Conservation (phyloP, 2,797 vertebrate species). For the Sarcoramphus papa region DNA sequence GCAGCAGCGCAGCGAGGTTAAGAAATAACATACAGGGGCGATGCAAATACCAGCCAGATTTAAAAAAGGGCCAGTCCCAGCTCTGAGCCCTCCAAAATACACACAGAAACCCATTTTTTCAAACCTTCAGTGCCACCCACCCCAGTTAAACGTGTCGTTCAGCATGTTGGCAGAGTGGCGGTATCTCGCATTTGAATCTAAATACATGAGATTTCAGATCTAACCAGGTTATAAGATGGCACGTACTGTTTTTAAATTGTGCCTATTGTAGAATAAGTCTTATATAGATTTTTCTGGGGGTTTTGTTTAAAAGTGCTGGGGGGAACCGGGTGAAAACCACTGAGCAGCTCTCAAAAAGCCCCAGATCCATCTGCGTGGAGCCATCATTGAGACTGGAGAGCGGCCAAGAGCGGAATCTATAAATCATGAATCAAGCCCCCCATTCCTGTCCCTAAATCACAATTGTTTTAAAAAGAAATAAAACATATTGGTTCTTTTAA, state of each 20-base stretch:
- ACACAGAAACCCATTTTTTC: not conserved
- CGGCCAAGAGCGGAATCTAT: not conserved
- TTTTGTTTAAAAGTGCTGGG: not conserved
- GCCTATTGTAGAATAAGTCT: not conserved
- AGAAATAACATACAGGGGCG: not conserved
- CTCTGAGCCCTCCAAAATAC: not conserved
- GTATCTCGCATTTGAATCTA: not conserved
- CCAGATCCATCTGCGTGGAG: not conserved
- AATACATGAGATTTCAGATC: not conserved
- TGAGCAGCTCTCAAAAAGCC: not conserved
- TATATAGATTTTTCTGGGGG: not conserved
- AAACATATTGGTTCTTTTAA: slow-evolving; percentile 47
- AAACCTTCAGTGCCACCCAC: not conserved
- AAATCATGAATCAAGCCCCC: slow-evolving; percentile 10
- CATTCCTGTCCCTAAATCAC: not conserved
- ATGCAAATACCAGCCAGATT: not conserved
- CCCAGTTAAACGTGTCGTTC: rapidly evolving
- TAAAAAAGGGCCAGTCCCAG: not conserved
- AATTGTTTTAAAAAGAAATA: slow-evolving; percentile 44
- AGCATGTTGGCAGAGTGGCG: not conserved
- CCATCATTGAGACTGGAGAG: not conserved
- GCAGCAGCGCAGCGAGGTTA: rapidly evolving
- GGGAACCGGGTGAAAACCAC: not conserved
- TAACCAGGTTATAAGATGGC: not conserved
- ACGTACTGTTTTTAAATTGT: not conserved